Evolutionary conservation across 2,888 invertebrate species (phyloP).

Genomic region (Andrena praecox): DNA sequence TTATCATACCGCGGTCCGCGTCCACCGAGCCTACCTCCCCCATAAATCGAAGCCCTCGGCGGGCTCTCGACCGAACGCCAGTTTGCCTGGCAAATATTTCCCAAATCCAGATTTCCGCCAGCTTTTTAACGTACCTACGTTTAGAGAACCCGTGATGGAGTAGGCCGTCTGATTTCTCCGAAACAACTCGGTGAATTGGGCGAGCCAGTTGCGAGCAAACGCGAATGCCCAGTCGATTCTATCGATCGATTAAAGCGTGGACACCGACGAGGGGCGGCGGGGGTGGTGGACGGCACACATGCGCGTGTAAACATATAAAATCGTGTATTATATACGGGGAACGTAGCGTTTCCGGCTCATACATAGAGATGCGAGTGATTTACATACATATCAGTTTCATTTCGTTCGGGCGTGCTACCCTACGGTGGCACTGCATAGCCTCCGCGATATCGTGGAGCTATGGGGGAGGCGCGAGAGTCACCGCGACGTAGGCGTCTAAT

Average conservation of each 20-base stretch:
- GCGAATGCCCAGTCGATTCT: constrained; percentile 18
- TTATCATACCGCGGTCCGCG: constrained; percentile 15
- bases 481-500: constrained; percentile 42
- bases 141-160: not conserved
- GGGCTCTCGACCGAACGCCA: constrained; percentile 12
- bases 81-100: constrained; percentile 40
- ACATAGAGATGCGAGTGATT: constrained; percentile 76
- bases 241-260: constrained; percentile 47
- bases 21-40: not conserved
- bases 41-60: constrained; percentile 29
- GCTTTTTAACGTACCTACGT: not conserved
- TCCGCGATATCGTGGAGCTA: constrained; percentile 41
- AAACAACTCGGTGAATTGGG: not conserved
- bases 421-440: constrained; percentile 43
- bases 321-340: constrained; percentile 58
- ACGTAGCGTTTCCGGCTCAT: constrained; percentile 67
- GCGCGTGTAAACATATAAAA: constrained; percentile 56
- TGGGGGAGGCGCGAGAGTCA: constrained; percentile 18
- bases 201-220: not conserved
- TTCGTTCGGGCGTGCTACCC: constrained; percentile 63
- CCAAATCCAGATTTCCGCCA: not conserved
- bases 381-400: constrained; percentile 79
- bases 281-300: not conserved
- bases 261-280: not conserved
- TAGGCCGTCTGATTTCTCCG: not conserved